phyloP scores from a whole-genome alignment of 1,140 invertebrate species.

The Rhizoglyphus robini region DNA sequence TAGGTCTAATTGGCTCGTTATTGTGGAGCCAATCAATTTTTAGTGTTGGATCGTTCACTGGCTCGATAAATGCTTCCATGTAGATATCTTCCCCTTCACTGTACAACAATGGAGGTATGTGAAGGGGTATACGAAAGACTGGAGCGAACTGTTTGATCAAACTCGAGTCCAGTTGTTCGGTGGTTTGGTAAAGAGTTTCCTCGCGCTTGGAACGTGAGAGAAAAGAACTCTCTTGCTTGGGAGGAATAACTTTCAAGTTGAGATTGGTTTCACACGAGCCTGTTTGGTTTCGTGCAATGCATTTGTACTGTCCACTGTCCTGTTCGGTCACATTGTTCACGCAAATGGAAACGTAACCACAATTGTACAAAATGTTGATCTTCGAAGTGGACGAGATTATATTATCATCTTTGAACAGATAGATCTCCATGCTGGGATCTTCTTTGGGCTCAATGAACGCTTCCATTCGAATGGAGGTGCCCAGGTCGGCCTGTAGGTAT shows the following conservation, averaged over 20 bases:
- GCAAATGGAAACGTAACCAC: conserved; percentile 88
- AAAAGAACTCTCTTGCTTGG: not conserved
- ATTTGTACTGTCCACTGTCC: conserved; percentile 83
- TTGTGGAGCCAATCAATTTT: conserved; percentile 89
- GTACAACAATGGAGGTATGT: conserved; percentile 12
- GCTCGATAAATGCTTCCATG: conserved; percentile 84
- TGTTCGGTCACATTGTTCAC: conserved; percentile 79
- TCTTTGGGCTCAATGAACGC: conserved; percentile 81
- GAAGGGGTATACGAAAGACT: conserved; percentile 1
- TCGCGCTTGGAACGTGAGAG: no score
- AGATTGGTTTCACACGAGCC: conserved; percentile 47
- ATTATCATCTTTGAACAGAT: conserved; percentile 88
- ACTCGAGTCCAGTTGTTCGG: not conserved
- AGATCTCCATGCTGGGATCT: conserved; percentile 75
- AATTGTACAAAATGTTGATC: conserved; percentile 88
- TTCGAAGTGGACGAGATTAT: conserved; percentile 79
- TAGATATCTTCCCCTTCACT: conserved; percentile 78
- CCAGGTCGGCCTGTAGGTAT: conserved; percentile 65
- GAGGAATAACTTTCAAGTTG: not conserved
- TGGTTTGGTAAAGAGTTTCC: not conserved
- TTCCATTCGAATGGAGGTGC: conserved; percentile 88
- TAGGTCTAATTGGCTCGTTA: conserved; percentile 49
- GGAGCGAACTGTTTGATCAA: not conserved
- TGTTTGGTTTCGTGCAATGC: conserved; percentile 67
- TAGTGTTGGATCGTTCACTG: conserved; percentile 88